phyloP scores from a whole-genome alignment of 2,888 invertebrate genomes.

The Tanytarsus gracilentus region DNA sequence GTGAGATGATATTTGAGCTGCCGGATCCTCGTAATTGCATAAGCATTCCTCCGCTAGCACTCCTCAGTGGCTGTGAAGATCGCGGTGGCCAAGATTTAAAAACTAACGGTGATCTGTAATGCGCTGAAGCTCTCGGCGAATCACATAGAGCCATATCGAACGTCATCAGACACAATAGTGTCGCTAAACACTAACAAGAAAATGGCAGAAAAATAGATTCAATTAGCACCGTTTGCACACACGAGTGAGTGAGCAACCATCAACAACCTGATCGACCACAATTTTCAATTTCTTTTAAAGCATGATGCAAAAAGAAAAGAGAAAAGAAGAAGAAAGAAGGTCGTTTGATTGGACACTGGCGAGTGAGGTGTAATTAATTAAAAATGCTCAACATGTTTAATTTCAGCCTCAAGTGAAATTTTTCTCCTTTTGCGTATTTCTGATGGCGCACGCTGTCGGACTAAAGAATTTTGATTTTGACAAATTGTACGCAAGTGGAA shows the following conservation, averaged over 20 bases:
- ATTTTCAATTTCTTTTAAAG: conserved; percentile 6
- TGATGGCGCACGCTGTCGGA: neutral
- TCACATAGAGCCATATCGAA: neutral
- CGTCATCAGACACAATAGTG: neutral
- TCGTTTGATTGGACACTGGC: conserved; percentile 12
- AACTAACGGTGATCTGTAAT: neutral
- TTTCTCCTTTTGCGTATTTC: neutral
- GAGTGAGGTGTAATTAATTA: conserved; percentile 11
- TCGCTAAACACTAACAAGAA: neutral
- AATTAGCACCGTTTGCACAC: too few species aligned
- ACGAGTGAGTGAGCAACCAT: too few species aligned
- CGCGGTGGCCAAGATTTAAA: conserved; percentile 11
- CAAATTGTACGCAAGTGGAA: neutral
- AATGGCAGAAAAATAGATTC: too few species aligned
- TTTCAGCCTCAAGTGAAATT: conserved; percentile 7
- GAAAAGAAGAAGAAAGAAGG: neutral
- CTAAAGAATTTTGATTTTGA: neutral
- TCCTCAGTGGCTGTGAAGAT: neutral
- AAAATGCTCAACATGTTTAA: conserved; percentile 21
- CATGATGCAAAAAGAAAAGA: neutral
- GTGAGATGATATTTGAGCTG: neutral
- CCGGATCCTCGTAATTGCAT: conserved; percentile 9
- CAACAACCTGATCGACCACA: neutral
- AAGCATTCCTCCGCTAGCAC: neutral
- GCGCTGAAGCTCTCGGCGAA: neutral